Evolutionary conservation across 2,888 invertebrate species (phyloP), one percentile per base, ranked within the genome.

Genomic region (Camponotus fellah): DNA sequence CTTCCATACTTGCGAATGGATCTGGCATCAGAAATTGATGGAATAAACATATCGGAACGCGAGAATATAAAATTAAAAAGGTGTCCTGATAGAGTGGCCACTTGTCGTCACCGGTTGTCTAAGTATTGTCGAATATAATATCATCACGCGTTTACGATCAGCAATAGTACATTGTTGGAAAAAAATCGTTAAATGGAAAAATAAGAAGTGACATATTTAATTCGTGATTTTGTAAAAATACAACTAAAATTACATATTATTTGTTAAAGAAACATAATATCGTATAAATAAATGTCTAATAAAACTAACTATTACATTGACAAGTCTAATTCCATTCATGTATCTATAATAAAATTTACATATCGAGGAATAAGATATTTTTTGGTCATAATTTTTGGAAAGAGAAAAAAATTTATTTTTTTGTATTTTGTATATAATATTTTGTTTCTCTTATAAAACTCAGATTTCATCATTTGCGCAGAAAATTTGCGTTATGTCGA

Each of bases 41-140:
- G 60, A 71, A 60, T 79, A 71, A 79, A 72, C n/a, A 60, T 58
- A 46, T 21, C 43, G 10, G 71, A 46, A 46, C 43, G 71, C 58
- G 72, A 49, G 72, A 46, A 79, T 79, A 72, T 34, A 79, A 79
- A 79, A 79, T 79, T 71, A 79, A 79, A 79, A 79, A 71, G 71
- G 60, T 43, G 37, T 46, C 43, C 34, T 79, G 79, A 79, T 79
- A 17, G 32, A 79, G 79, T 79, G 60, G 46, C 60, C 71, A 79
- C 79, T 79, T 46, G 79, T 79, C 72, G 60, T 60, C 34, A 32
- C 34, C 26, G 37, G 46, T 32, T 17, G 46, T 79, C 79, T 71
- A 79, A 79, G 60, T 79, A 79, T 69, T 69, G 32, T 69, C 56
- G 69, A 69, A 8, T 37, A n/a, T 14, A 65, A 26, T 37, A n/a